A percentile compares a stretch with the other conserved stretches of the same genome.
Evolutionary conservation across 2,888 invertebrate genomes (phyloP).

Genomic region (Nezara viridula): DNA sequence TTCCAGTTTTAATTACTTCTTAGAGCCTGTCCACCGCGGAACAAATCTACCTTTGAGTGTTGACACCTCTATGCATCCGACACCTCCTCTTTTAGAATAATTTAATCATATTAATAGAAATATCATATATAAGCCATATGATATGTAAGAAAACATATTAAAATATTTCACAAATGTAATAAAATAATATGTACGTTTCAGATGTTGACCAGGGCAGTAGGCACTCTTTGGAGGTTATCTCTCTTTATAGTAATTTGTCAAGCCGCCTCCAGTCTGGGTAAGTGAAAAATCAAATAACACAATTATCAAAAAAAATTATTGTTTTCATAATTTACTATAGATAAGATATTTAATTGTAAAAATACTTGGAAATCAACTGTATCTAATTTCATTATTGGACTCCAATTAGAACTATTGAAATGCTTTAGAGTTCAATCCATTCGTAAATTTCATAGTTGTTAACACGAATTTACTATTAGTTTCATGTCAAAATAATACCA

Average conservation of each 20-base stretch:
- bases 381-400: too few species aligned
- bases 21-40: neutral
- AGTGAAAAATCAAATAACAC: conserved; percentile 7
- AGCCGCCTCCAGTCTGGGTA: conserved; percentile 64
- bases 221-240: conserved; percentile 62
- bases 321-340: neutral
- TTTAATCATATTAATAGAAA: neutral
- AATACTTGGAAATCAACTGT: neutral
- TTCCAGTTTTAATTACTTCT: neutral
- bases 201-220: conserved; percentile 63
- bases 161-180: neutral
- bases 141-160: neutral
- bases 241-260: conserved; percentile 61
- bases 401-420: too few species aligned
- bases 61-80: neutral
- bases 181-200: conserved; percentile 41
- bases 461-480: too few species aligned
- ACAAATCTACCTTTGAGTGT: neutral
- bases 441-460: too few species aligned
- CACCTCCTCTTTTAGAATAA: neutral
- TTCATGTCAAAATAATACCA: too few species aligned
- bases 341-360: neutral
- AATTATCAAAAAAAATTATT: neutral
- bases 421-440: too few species aligned
- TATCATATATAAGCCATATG: neutral